A percentile compares a stretch with the other conserved stretches of the same genome.
Evolutionary conservation across 1,140 invertebrate genomes (phyloP).

Genomic region (Drosophila orena): DNA sequence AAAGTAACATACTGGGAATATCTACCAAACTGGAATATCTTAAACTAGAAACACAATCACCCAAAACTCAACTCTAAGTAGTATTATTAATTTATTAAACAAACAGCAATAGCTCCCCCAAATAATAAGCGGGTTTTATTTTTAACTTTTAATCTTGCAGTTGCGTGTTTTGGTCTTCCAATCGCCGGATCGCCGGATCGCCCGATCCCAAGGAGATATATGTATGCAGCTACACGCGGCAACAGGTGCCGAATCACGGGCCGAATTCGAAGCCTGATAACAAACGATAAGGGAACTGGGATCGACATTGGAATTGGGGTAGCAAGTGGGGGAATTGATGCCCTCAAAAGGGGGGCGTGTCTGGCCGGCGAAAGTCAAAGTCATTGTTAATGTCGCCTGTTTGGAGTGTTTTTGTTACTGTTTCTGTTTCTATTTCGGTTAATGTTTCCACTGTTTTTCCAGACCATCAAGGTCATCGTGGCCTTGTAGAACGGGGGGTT

Average conservation of each 20-base stretch:
- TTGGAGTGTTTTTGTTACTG: too few species aligned
- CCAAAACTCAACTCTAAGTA: too few species aligned
- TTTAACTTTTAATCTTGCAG: neutral
- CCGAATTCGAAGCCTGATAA: slow-evolving; percentile 9
- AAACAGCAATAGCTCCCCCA: too few species aligned
- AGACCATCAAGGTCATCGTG: slow-evolving; percentile 17
- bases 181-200: slow-evolving; percentile 28
- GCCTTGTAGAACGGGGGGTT: neutral
- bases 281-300: slow-evolving; percentile 19
- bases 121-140: too few species aligned
- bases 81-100: too few species aligned
- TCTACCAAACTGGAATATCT: too few species aligned
- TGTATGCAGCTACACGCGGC: neutral
- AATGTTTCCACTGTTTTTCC: too few species aligned
- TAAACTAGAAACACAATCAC: too few species aligned
- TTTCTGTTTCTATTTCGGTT: too few species aligned
- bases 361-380: slow-evolving; percentile 19
- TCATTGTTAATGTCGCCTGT: slow-evolving; percentile 38
- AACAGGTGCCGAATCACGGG: slow-evolving; percentile 19
- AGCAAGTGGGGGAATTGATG: slow-evolving; percentile 8
- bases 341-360: slow-evolving; percentile 41
- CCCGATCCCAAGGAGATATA: slow-evolving; percentile 28
- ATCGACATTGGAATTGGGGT: neutral
- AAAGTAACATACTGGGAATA: too few species aligned
- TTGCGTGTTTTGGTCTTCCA: slow-evolving; percentile 2